A percentile compares a stretch with the other conserved stretches of the same genome.
phyloP scores from a whole-genome alignment of 2,797 vertebrate genomes.

The Myiothlypis chrysogaster region DNA sequence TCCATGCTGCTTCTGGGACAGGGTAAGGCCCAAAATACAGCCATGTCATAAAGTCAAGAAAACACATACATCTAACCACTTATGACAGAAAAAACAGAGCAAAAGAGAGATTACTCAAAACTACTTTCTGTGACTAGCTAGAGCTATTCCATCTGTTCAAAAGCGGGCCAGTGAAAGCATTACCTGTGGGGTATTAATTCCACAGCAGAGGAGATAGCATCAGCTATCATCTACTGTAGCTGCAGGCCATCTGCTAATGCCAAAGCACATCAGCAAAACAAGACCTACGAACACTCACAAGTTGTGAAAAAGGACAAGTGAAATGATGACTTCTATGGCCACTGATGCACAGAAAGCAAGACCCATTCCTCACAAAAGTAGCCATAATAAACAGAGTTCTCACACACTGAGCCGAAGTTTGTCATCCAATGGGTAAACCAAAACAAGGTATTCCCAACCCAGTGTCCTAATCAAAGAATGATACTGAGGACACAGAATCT shows the following conservation, averaged over 20 bases:
- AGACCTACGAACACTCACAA: background rate
- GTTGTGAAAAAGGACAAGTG: background rate
- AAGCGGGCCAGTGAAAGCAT: background rate
- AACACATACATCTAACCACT: background rate
- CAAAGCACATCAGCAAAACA: background rate
- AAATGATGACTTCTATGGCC: background rate
- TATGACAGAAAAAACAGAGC: background rate
- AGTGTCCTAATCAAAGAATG: background rate
- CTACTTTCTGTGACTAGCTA: background rate
- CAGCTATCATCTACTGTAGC: background rate
- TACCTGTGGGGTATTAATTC: background rate
- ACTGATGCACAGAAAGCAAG: background rate
- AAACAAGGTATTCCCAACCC: background rate
- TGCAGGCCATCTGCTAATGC: background rate
- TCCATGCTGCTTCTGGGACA: background rate
- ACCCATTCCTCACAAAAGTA: background rate
- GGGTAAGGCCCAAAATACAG: background rate
- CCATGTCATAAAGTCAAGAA: background rate
- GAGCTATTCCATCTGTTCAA: background rate
- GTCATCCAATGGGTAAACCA: background rate
- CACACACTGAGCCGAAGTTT: background rate
- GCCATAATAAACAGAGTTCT: background rate
- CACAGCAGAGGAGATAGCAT: background rate
- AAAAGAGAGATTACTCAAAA: background rate
- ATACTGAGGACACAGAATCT: background rate